Evolutionary conservation across 2,888 invertebrate species (phyloP).

Genomic region (Hypena proboscidalis): DNA sequence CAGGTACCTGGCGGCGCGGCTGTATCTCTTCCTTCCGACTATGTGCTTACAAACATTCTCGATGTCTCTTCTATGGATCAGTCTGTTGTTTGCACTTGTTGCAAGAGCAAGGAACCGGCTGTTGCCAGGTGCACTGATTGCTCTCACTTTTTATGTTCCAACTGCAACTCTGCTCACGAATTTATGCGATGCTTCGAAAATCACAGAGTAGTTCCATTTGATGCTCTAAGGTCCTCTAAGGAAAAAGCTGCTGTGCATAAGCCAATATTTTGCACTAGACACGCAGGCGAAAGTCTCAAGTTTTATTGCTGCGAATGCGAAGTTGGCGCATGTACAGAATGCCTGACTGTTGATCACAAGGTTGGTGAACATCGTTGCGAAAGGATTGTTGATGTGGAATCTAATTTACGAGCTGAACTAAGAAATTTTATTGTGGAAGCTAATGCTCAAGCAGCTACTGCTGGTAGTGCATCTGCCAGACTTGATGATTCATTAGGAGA

Average conservation of each 20-base stretch:
- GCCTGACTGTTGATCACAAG: constrained; percentile 93
- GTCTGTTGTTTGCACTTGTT: constrained; percentile 94
- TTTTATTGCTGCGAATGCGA: constrained; percentile 95
- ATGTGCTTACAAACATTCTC: constrained; percentile 93
- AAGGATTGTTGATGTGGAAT: constrained; percentile 91
- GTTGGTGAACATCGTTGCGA: constrained; percentile 94
- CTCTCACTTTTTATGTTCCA: constrained; percentile 96
- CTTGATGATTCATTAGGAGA: constrained; percentile 93
- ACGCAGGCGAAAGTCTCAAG: constrained; percentile 93
- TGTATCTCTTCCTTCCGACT: constrained; percentile 93
- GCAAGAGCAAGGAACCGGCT: constrained; percentile 97
- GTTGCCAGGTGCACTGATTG: constrained; percentile 98
- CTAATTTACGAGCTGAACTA: constrained; percentile 91
- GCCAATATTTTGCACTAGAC: constrained; percentile 93
- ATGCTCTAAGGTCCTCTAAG: constrained; percentile 92
- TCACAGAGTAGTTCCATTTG: constrained; percentile 95
- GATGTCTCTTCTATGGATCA: constrained; percentile 92
- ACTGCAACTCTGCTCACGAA: constrained; percentile 97
- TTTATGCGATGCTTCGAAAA: constrained; percentile 99
- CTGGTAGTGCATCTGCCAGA: constrained; percentile 90
- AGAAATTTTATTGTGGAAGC: constrained; percentile 90
- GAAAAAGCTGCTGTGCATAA: constrained; percentile 94
- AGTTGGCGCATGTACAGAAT: constrained; percentile 95
- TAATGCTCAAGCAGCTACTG: constrained; percentile 90
- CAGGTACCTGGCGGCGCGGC: constrained; percentile 91